Percentiles rank a stretch among this genome's conserved stretches.
Evolutionary conservation across 2,113 vertebrate species (phyloP).

Genomic region (Lepidothrix coronata): DNA sequence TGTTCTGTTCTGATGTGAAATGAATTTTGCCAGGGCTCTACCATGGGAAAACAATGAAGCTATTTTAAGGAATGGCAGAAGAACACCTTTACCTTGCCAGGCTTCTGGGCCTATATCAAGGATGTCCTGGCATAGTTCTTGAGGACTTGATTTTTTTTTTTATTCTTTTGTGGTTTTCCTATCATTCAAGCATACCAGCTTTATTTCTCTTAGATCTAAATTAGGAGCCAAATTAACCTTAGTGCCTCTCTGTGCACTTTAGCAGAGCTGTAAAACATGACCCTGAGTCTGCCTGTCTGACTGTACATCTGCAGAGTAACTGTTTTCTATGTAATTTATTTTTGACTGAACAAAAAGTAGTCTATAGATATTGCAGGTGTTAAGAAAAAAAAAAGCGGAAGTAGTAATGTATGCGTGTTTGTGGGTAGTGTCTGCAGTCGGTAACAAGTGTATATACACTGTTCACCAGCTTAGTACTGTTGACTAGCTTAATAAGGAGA

Average conservation of each 20-base stretch:
- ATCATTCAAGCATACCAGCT: background rate
- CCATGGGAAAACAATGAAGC: background rate
- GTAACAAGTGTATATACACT: background rate
- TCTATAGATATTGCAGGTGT: background rate
- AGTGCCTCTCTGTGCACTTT: background rate
- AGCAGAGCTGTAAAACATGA: conserved; percentile 12
- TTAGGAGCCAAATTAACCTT: background rate
- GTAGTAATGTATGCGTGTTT: background rate
- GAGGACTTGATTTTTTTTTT: background rate
- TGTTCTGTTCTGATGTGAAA: background rate
- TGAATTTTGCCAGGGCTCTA: background rate
- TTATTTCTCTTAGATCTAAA: background rate
- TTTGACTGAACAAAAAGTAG: background rate
- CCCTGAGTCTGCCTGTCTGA: background rate
- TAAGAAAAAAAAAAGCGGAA: background rate
- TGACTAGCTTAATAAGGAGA: background rate
- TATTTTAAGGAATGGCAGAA: conserved; percentile 11
- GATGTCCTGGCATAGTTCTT: background rate
- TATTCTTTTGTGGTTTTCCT: background rate
- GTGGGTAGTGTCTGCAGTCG: background rate
- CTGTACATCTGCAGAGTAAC: background rate
- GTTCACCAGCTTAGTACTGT: background rate
- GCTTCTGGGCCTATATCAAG: background rate
- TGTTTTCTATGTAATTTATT: conserved; percentile 23
- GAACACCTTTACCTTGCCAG: background rate